phyloP scores from a whole-genome alignment of 2,888 invertebrate genomes.

The Zootermopsis nevadensis region DNA sequence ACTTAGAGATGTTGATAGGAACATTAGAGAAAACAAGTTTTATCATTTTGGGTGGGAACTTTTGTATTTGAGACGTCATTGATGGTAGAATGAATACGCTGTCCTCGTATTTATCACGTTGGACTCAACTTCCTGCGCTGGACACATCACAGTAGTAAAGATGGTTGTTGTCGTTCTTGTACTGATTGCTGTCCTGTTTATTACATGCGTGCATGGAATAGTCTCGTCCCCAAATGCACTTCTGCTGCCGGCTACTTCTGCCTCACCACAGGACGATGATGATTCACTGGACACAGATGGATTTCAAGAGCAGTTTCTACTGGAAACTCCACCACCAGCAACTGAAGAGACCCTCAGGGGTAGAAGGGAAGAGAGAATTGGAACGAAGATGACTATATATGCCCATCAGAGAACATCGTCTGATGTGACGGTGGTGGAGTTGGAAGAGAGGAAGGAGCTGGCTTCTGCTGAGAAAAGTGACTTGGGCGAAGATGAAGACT shows the following conservation, averaged over 20 bases:
- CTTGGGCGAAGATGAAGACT: conserved; percentile 50
- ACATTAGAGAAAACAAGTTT: not conserved
- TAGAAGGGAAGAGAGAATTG: conserved; percentile 44
- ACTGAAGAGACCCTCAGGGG: conserved; percentile 27
- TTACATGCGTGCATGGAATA: conserved; percentile 53
- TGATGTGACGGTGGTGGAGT: conserved; percentile 20
- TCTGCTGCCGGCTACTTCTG: conserved; percentile 60
- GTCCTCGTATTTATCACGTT: not conserved
- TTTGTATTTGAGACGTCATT: not conserved
- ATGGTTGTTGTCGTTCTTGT: conserved; percentile 35
- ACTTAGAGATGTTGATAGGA: conserved; percentile 21
- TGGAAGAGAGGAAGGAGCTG: conserved; percentile 48
- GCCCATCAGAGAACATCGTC: conserved; percentile 52
- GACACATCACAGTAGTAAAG: conserved; percentile 47
- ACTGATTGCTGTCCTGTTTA: conserved; percentile 38
- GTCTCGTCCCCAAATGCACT: conserved; percentile 42
- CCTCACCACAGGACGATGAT: conserved; percentile 68
- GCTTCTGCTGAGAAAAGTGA: conserved; percentile 52
- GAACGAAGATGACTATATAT: conserved; percentile 51
- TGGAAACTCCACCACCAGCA: conserved; percentile 63
- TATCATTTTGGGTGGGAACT: conserved; percentile 11
- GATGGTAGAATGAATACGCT: not conserved
- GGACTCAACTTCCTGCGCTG: not conserved
- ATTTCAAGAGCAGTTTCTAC: conserved; percentile 65
- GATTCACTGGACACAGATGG: conserved; percentile 68